Evolutionary conservation across 2,797 vertebrate species (phyloP).

Genomic region (Scolopax rusticola): DNA sequence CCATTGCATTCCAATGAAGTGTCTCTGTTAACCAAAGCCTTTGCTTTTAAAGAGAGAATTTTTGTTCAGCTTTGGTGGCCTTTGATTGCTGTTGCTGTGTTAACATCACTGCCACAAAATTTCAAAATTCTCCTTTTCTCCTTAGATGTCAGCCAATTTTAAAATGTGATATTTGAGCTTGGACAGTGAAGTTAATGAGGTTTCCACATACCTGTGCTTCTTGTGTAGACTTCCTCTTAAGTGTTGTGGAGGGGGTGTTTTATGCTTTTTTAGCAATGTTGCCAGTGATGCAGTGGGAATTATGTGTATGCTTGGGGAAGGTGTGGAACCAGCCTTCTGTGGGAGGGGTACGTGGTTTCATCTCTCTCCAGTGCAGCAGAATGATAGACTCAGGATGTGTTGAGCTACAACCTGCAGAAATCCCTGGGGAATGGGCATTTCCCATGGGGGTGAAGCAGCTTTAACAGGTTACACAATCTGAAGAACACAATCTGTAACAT

Average conservation of each 20-base stretch:
- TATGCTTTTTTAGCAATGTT: neutral
- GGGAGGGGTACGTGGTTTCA: fast-evolving
- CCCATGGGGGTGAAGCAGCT: neutral
- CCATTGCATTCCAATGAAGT: neutral
- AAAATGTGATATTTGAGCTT: neutral
- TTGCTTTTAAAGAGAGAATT: neutral
- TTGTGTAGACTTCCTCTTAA: neutral
- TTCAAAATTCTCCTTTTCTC: neutral
- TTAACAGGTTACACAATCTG: neutral
- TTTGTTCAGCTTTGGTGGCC: neutral
- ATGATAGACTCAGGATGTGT: neutral
- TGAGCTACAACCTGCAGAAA: neutral
- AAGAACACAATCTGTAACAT: neutral
- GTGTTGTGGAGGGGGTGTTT: neutral
- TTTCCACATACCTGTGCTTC: neutral
- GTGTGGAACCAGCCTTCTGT: neutral
- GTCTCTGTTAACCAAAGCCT: neutral
- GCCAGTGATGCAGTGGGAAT: neutral
- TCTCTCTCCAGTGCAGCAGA: neutral
- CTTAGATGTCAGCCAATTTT: neutral
- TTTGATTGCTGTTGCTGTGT: neutral
- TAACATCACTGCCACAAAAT: neutral
- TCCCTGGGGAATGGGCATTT: fast-evolving
- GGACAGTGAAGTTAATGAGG: neutral
- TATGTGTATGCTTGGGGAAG: fast-evolving